Evolutionary conservation across 1,140 invertebrate species (phyloP), one percentile per base, ranked within the genome.

Genomic region (Drosophila nigrodunni): DNA sequence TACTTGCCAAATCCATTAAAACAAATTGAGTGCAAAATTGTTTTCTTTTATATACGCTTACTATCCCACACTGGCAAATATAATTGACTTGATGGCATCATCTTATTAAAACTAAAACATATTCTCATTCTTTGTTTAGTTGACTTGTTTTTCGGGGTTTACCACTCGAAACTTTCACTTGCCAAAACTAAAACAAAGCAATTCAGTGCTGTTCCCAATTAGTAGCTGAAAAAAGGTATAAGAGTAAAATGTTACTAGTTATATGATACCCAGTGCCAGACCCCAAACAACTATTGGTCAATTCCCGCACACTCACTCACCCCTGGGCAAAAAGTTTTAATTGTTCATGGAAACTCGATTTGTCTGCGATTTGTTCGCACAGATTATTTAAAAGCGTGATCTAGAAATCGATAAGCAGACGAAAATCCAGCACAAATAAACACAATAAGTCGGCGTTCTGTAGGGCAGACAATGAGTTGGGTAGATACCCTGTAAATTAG

Each of bases 361-460:
- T 50, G 77, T 55, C 58, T 68, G 52, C 76, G 67, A 82, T 83
- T 76, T 78, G 66, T 80, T 41, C 47, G 46, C 73, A 61, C 62
- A 44, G 65, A 77, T 68, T 60, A 69, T 65, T 83, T 80, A 72
- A 57, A 82, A 82, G 61, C 50, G 77, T 68, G 77, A 80, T 83
- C 80, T 88, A 75, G 77, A 82, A 88, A 82, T 80, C 83, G 79
- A 88, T 82, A 88, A 75, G 52, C 55, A 68, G 70, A 62, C 58
- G 61, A 59, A 72, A 68, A 69, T 46, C 13, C 18, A 52, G 41
- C 47, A 46, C 18, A 49, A 9, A 46, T 3, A n/a, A 46, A 68
- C 25, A 37, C 58, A 58, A 41, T 64, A 62, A 67, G 34, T 49
- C 47, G 44, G 30, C 39, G 11, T 41, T 41, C 9, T 41, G 0